Percentiles rank a stretch among this genome's conserved stretches.
These are phyloP conservation scores for Lepidothrix coronata DNA, from an alignment of 2,113 vertebrate genomes.

Conservation along the genomic window DNA sequence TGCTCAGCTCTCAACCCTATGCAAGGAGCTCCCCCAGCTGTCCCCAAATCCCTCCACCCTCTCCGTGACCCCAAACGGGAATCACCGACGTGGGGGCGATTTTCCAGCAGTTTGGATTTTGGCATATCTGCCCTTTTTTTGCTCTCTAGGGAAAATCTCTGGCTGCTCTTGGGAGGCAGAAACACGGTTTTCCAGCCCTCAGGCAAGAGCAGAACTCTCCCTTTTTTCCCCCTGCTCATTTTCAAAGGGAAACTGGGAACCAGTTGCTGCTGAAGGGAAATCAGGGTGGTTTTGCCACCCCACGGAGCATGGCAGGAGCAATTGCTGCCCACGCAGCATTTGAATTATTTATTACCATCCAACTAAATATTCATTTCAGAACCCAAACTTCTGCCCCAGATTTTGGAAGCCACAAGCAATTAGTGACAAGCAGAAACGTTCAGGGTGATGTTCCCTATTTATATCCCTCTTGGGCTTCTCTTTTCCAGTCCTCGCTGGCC, in stretches of 20 bases:
- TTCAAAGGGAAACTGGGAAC: not conserved
- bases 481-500: not conserved
- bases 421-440: not conserved
- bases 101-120: rapidly evolving
- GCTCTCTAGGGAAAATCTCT: not conserved
- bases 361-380: conserved; percentile 13
- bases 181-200: not conserved
- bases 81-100: rapidly evolving
- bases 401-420: not conserved
- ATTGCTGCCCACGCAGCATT: not conserved
- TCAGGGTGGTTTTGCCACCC: not conserved
- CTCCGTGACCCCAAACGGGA: not conserved
- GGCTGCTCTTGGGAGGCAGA: not conserved
- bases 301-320: not conserved
- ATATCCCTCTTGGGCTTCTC: conserved; percentile 13
- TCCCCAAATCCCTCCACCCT: not conserved
- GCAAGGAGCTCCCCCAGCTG: conserved; percentile 39
- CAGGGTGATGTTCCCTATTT: not conserved
- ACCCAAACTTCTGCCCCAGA: not conserved
- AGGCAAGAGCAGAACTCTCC: not conserved
- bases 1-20: not conserved
- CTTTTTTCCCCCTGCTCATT: not conserved
- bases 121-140: not conserved
- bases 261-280: not conserved
- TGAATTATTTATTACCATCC: not conserved